A percentile compares a stretch with the other conserved stretches of the same genome.
phyloP scores from a whole-genome alignment of 2,797 vertebrate genomes.

The Darevskia nairensis region DNA sequence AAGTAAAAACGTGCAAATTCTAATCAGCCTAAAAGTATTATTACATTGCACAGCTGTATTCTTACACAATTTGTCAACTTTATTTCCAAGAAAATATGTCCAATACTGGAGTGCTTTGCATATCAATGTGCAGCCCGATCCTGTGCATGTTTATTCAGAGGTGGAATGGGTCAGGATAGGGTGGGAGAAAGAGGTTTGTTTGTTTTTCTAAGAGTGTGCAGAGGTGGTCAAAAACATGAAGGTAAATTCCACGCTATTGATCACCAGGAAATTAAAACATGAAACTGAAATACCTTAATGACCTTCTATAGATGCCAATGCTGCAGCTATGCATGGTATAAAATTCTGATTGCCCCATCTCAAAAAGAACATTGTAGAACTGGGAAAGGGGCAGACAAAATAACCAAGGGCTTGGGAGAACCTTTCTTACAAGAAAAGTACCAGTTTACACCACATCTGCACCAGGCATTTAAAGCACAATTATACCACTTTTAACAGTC shows the following conservation, averaged over 20 bases:
- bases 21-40: not conserved
- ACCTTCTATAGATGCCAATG: not conserved
- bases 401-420: not conserved
- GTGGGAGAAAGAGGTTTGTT: not conserved
- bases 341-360: not conserved
- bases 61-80: not conserved
- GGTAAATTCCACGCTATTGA: not conserved
- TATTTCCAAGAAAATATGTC: not conserved
- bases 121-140: not conserved
- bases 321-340: not conserved
- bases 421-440: not conserved
- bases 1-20: not conserved
- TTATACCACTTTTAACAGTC: no score
- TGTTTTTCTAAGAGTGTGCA: not conserved
- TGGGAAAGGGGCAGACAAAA: not conserved
- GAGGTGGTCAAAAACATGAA: not conserved
- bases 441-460: no score
- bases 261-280: not conserved
- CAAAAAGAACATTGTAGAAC: not conserved
- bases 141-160: not conserved
- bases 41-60: not conserved
- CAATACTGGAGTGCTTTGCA: not conserved
- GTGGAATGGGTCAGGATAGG: not conserved
- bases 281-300: not conserved
- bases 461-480: no score